Percentiles rank a stretch among this genome's conserved stretches.
Evolutionary conservation across 2,113 vertebrate species (phyloP).

Genomic region (Pteropus alecto): DNA sequence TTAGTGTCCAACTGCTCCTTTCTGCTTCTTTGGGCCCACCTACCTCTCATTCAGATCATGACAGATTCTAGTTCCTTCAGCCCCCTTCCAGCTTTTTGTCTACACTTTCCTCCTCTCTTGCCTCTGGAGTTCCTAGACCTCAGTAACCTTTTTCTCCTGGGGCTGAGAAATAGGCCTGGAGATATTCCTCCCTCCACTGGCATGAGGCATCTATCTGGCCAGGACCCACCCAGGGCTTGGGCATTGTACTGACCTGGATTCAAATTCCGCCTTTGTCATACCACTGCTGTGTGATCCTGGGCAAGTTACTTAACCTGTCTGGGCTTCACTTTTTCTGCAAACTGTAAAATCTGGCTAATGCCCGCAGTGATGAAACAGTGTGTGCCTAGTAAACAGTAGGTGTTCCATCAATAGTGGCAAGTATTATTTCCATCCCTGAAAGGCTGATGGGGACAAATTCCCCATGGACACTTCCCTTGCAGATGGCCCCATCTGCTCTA

Average conservation of each 20-base stretch:
- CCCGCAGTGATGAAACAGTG: background rate
- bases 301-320: background rate
- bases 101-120: background rate
- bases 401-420: background rate
- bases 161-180: background rate
- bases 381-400: background rate
- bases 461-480: constrained; percentile 4
- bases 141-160: background rate
- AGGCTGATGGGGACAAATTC: constrained; percentile 49
- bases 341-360: background rate
- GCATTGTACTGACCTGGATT: background rate
- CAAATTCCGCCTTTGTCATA: background rate
- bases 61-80: background rate
- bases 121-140: background rate
- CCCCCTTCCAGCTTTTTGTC: background rate
- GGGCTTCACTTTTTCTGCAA: constrained; percentile 15
- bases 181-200: background rate
- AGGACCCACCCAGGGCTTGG: background rate
- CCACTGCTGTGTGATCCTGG: background rate
- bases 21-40: background rate
- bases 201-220: background rate
- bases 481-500: constrained; percentile 67
- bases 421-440: background rate
- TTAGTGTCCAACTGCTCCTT: background rate
- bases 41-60: background rate